Percentiles rank a stretch among this genome's conserved stretches.
Evolutionary conservation across 2,113 vertebrate genomes (phyloP).

Genomic region (Cyprinodon variegatus): DNA sequence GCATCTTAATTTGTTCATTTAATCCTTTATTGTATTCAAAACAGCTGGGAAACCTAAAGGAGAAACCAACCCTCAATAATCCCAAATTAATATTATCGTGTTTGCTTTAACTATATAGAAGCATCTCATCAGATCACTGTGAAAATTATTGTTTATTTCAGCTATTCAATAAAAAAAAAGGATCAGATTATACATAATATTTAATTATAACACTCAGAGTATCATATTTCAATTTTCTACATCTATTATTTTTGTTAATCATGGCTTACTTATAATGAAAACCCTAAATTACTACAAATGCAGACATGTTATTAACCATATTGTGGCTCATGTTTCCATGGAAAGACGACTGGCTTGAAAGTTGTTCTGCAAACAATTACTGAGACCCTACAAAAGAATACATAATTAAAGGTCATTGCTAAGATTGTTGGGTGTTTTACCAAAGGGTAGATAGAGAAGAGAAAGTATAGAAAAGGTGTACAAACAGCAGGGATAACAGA

Average conservation of each 20-base stretch:
- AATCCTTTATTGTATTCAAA: neutral
- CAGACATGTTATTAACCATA: no score
- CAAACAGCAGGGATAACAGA: no score
- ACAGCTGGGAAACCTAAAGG: neutral
- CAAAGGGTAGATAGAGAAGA: no score
- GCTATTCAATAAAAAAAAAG: neutral
- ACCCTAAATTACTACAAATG: neutral
- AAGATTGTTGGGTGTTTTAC: no score
- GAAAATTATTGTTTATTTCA: neutral
- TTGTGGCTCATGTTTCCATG: no score
- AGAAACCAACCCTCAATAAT: neutral
- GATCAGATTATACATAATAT: no score
- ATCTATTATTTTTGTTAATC: neutral
- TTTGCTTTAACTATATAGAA: neutral
- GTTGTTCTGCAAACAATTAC: no score
- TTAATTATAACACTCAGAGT: no score
- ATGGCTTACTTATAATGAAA: neutral
- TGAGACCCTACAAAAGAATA: no score
- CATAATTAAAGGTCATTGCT: no score
- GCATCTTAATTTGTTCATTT: slow-evolving; percentile 2
- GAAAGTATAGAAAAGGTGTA: no score
- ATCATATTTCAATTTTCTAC: neutral
- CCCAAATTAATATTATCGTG: neutral
- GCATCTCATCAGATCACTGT: neutral
- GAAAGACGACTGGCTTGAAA: no score